Evolutionary conservation across 2,797 vertebrate species (phyloP).

Genomic region (Pseudomugil tenellus): DNA sequence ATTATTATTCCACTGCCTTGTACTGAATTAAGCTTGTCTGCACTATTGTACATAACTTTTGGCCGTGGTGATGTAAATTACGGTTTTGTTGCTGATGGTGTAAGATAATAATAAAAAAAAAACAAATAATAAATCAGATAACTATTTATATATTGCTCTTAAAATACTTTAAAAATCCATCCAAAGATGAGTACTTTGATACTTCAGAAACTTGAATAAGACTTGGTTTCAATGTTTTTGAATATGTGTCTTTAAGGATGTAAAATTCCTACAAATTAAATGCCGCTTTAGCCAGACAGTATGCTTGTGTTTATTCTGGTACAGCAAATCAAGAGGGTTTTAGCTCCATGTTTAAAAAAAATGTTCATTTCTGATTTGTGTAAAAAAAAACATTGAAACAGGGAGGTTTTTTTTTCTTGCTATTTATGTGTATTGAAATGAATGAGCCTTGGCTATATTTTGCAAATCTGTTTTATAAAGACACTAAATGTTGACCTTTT

Average conservation of each 20-base stretch:
- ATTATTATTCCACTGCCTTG: constrained; percentile 71
- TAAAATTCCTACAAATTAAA: constrained; percentile 70
- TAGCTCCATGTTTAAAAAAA: constrained; percentile 64
- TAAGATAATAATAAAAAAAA: constrained; percentile 26
- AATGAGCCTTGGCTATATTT: constrained; percentile 88
- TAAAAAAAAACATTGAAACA: constrained; percentile 79
- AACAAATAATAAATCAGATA: not conserved
- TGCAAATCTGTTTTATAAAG: constrained; percentile 88
- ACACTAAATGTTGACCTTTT: constrained; percentile 82
- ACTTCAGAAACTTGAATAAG: constrained; percentile 81
- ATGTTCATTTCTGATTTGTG: constrained; percentile 75
- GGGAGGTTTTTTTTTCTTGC: constrained; percentile 87
- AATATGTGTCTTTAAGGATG: constrained; percentile 70
- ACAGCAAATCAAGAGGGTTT: constrained; percentile 69
- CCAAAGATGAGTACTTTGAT: constrained; percentile 85
- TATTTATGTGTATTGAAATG: constrained; percentile 90
- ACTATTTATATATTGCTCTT: constrained; percentile 59
- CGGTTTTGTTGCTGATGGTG: constrained; percentile 66
- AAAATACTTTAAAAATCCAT: constrained; percentile 73
- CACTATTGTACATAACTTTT: constrained; percentile 83
- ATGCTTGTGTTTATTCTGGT: constrained; percentile 76
- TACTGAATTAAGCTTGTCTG: constrained; percentile 74
- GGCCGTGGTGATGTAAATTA: constrained; percentile 74
- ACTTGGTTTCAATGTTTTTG: constrained; percentile 73
- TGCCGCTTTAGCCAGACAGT: constrained; percentile 70